Percentiles rank a stretch among this genome's conserved stretches.
Conservation (phyloP, 35 echinoderm and acorn worm genomes). For the Acanthaster planci region DNA sequence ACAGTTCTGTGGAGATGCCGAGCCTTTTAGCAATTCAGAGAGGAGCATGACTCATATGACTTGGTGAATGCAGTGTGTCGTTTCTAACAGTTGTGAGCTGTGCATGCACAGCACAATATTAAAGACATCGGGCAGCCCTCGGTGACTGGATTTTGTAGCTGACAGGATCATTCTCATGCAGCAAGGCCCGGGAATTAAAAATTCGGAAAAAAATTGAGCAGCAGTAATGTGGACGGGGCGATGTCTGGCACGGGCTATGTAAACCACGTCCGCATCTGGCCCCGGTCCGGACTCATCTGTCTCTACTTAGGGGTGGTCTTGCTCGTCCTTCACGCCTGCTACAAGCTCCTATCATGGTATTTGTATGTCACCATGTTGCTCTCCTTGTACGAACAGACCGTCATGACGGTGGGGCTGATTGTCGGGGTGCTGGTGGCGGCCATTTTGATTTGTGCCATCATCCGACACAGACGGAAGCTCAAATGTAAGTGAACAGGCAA, state of each 20-base stretch:
- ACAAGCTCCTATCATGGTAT: constrained; percentile 31
- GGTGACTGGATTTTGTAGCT: too few species aligned
- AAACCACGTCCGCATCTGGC: constrained; percentile 24
- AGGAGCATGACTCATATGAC: too few species aligned
- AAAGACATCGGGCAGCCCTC: too few species aligned
- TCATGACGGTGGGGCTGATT: constrained; percentile 6
- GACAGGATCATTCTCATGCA: too few species aligned
- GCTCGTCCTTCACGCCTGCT: background rate
- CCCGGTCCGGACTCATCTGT: background rate
- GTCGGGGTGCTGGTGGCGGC: constrained; percentile 9
- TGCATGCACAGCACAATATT: too few species aligned
- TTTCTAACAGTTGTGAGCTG: too few species aligned
- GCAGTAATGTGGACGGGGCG: background rate
- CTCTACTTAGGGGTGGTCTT: background rate
- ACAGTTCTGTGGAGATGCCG: too few species aligned
- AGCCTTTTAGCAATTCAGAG: too few species aligned
- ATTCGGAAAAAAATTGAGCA: too few species aligned
- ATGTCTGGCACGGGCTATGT: constrained; percentile 26
- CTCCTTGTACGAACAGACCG: constrained; percentile 16
- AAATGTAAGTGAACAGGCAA: constrained; percentile 23
- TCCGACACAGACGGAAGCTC: background rate
- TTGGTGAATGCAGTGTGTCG: too few species aligned
- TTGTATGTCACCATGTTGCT: constrained; percentile 22
- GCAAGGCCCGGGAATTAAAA: too few species aligned
- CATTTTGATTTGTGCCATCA: constrained; percentile 6